A percentile compares a stretch with the other conserved stretches of the same genome.
phyloP scores from a whole-genome alignment of 2,888 invertebrate genomes.

The Oxyscelio sp. region DNA sequence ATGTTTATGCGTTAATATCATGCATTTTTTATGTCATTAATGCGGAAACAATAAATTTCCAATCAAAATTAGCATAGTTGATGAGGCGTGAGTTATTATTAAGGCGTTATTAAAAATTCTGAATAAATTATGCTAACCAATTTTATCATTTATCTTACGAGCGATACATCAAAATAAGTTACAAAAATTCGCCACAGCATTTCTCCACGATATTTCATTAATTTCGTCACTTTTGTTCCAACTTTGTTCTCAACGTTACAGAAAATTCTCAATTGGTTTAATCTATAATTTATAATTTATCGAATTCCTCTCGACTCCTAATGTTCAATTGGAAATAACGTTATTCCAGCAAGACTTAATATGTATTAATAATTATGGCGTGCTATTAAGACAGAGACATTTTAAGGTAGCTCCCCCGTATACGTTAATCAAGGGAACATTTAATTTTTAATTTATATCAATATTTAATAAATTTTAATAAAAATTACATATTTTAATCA shows the following conservation, averaged over 20 bases:
- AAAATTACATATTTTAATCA: too few species aligned
- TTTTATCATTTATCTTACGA: conserved; percentile 55
- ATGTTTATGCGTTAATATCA: conserved; percentile 52
- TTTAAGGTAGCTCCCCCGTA: too few species aligned
- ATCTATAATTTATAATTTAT: too few species aligned
- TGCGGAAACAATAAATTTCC: conserved; percentile 69
- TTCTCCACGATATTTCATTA: conserved; percentile 23
- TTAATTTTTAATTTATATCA: too few species aligned
- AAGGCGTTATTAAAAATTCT: conserved; percentile 62
- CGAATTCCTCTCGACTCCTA: too few species aligned
- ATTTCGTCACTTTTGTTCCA: conserved; percentile 25
- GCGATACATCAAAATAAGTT: conserved; percentile 39
- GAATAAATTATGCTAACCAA: conserved; percentile 61
- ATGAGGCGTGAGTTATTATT: conserved; percentile 66
- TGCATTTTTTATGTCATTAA: conserved; percentile 59
- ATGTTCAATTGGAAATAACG: conserved; percentile 59
- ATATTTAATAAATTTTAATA: too few species aligned
- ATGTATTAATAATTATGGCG: conserved; percentile 66
- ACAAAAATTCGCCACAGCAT: conserved; percentile 21
- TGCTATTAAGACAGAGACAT: conserved; percentile 61
- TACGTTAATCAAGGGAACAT: too few species aligned
- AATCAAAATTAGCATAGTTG: conserved; percentile 66
- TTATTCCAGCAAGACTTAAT: conserved; percentile 59
- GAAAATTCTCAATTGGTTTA: conserved; percentile 43
- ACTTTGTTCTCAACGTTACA: neutral